A percentile compares a stretch with the other conserved stretches of the same genome.
phyloP scores from a whole-genome alignment of 2,113 vertebrate species.

The Balaenoptera acutorostrata region DNA sequence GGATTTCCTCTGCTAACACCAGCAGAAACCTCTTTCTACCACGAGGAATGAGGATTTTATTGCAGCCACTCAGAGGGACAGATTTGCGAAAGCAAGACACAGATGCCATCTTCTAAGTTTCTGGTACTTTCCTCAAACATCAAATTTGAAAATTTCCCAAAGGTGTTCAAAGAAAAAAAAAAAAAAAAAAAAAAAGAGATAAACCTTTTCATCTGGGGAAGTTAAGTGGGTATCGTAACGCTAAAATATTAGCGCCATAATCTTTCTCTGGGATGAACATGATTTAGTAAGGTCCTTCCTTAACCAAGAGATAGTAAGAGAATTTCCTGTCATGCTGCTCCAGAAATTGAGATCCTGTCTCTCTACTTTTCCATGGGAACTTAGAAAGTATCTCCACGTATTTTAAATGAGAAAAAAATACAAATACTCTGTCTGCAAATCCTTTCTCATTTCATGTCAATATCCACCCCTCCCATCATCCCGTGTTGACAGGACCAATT shows the following conservation, averaged over 20 bases:
- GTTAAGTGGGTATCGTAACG: background rate
- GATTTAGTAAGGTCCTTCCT: background rate
- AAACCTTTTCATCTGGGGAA: background rate
- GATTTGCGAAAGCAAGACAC: background rate
- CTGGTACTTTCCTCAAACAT: background rate
- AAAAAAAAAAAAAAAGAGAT: background rate
- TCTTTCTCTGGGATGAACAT: background rate
- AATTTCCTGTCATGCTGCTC: background rate
- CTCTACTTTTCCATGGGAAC: background rate
- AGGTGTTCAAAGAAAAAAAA: background rate
- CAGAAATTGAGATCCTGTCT: background rate
- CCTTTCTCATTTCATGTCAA: slow-evolving; percentile 25
- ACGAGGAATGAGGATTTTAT: background rate
- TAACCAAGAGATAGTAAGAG: background rate
- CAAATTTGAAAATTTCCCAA: too few species aligned
- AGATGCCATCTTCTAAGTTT: background rate
- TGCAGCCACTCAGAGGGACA: background rate
- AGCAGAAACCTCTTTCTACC: background rate
- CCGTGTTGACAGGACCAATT: slow-evolving; percentile 32
- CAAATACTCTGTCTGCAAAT: background rate
- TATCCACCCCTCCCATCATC: background rate
- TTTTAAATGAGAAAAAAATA: slow-evolving; percentile 28
- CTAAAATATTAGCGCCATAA: background rate
- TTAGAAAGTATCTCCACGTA: background rate
- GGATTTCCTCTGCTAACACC: background rate